Evolutionary conservation across 2,888 invertebrate species (phyloP), one percentile per base, ranked within the genome.

Genomic region (Nipponacmea schrenckii): DNA sequence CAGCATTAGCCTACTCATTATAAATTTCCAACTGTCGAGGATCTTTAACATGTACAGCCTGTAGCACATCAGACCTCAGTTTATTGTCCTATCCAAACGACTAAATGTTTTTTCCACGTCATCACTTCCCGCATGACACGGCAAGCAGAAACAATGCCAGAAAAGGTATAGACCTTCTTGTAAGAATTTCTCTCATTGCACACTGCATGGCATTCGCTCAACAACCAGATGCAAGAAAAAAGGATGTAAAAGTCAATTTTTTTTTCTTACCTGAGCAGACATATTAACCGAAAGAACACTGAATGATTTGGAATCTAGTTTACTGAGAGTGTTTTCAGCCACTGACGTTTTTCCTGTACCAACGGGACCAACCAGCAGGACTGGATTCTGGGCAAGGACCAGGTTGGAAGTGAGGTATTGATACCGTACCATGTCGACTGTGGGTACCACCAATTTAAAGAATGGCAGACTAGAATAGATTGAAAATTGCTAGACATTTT

Each of bases 381-480:
- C 93, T 0, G 95, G 95, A 85, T 91, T 91, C 0, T 93, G 93
- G 8, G 91, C 90, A 48, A 89, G 87, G 70, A 96, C 87, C 74
- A 95, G 91, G 10, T 92, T 90, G 14, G 92, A 91, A 0, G 94
- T 92, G 5, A 96, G 90, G 82, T 92, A 92, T 85, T 94, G 93
- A 85, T 96, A 95, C 12, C 96, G 91, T n/a, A 95, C 91, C 20
- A 95, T 95, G 88, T 96, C 96, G 45, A 95, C 93, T 0, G 96
- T 96, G 0, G 96, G 96, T 1, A 96, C 95, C 75, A 94, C 92
- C 80, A 96, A 94, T 86, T 93, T 93, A 90, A 94, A 94, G 90
- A 95, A 96, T 0, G 95, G 94, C 7, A 90, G 84, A 45, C 94
- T 95, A 87, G 7, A 82, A 64, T 39, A 44, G 24, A 56, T 20